Percentiles rank a stretch among this genome's conserved stretches.
These are phyloP conservation scores for Deroplatys truncata DNA, from an alignment of 2,888 invertebrate species.

Conservation along the genomic window DNA sequence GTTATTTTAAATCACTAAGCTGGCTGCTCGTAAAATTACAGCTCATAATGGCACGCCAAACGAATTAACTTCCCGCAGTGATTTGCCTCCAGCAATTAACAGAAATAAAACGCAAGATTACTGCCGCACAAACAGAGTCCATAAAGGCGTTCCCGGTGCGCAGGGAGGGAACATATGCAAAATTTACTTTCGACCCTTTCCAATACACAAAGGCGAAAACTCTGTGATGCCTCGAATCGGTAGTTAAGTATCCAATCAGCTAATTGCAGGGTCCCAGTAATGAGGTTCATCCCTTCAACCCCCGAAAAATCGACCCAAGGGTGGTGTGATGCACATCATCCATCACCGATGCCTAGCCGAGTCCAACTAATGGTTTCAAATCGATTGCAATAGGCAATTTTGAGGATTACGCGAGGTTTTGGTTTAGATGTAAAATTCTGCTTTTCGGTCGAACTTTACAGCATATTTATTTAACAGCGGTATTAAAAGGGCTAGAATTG, in stretches of 20 bases:
- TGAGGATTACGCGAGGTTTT: background rate
- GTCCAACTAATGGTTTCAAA: slow-evolving; percentile 12
- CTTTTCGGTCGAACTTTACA: no score
- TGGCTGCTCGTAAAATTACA: background rate
- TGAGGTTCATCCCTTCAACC: background rate
- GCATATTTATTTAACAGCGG: no score
- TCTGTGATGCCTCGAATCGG: background rate
- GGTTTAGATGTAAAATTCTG: background rate
- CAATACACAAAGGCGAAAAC: background rate
- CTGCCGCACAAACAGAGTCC: background rate
- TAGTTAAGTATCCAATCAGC: slow-evolving; percentile 24
- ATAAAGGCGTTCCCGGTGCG: background rate
- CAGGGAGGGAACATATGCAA: background rate
- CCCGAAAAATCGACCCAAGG: background rate
- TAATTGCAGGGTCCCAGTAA: slow-evolving; percentile 19
- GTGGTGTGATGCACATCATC: slow-evolving; percentile 9
- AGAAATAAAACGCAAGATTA: background rate
- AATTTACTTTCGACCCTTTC: background rate
- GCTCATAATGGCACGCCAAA: background rate
- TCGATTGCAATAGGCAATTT: slow-evolving; percentile 26
- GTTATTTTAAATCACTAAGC: background rate
- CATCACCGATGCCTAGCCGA: slow-evolving; percentile 10
- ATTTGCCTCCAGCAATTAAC: background rate
- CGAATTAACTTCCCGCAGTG: background rate
- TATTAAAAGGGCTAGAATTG: no score